Evolutionary conservation across 1,140 invertebrate genomes (phyloP).

Genomic region (Zaprionus ornatus): DNA sequence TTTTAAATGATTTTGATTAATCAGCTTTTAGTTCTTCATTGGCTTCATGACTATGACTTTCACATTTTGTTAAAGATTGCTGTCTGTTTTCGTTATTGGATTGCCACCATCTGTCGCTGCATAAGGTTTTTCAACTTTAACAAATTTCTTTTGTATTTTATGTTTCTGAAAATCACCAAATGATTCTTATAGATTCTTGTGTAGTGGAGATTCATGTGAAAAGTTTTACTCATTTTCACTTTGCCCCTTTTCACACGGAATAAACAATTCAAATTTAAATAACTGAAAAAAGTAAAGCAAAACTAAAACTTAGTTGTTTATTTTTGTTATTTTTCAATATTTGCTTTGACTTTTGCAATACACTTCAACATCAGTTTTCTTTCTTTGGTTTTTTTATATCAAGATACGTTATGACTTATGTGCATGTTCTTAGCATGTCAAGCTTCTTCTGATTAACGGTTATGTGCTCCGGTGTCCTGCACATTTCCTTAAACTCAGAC

Average conservation of each 20-base stretch:
- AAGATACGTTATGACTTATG: background rate
- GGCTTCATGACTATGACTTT: constrained; percentile 10
- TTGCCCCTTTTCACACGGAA: background rate
- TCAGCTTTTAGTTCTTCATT: constrained; percentile 31
- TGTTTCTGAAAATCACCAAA: too few species aligned
- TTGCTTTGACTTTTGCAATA: background rate
- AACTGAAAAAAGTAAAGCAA: background rate
- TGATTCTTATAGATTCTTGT: background rate
- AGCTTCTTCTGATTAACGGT: constrained; percentile 22
- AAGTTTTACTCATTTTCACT: background rate
- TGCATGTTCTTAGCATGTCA: background rate
- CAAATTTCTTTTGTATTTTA: background rate
- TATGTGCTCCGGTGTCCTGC: constrained; percentile 1
- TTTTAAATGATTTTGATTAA: constrained; percentile 71
- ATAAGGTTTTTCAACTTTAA: background rate
- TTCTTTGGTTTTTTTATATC: background rate
- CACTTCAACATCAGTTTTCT: background rate
- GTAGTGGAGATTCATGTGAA: background rate
- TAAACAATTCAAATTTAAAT: background rate
- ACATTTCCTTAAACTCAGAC: constrained; percentile 4
- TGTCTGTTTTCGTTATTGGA: constrained; percentile 7
- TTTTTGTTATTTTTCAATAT: background rate
- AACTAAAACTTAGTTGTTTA: background rate
- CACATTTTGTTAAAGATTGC: constrained; percentile 2
- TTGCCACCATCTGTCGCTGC: constrained; percentile 24